Evolutionary conservation across 2,888 invertebrate species (phyloP).

Genomic region (Monochamus alternatus): DNA sequence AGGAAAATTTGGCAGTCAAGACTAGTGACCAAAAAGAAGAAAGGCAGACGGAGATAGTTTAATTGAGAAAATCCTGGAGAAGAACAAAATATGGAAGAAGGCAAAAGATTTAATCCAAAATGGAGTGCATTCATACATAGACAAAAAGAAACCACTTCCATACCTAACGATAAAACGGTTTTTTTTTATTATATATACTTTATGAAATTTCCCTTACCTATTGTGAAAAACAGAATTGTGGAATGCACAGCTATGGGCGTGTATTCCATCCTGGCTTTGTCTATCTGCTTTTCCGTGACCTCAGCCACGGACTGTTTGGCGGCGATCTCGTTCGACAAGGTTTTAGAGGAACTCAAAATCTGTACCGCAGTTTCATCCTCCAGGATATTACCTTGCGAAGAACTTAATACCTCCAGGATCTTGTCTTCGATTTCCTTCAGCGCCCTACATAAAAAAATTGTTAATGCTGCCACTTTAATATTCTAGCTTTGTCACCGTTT

Average conservation of each 20-base stretch:
- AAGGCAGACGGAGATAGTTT: too few relatives aligned
- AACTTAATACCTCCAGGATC: slow-evolving; percentile 85
- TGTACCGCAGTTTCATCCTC: slow-evolving; percentile 94
- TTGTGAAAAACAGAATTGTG: slow-evolving; percentile 92
- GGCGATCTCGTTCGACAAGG: slow-evolving; percentile 91
- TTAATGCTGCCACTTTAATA: neutral
- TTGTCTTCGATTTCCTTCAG: slow-evolving; percentile 93
- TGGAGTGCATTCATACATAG: too few relatives aligned
- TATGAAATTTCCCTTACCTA: slow-evolving; percentile 73
- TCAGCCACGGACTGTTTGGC: slow-evolving; percentile 92
- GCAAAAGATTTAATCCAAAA: too few relatives aligned
- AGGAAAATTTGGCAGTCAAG: too few relatives aligned
- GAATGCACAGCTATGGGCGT: slow-evolving; percentile 93
- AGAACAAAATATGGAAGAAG: too few relatives aligned
- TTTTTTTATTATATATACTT: too few relatives aligned
- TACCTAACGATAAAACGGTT: too few relatives aligned
- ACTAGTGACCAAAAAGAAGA: too few relatives aligned
- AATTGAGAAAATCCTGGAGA: too few relatives aligned
- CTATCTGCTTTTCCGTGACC: slow-evolving; percentile 92
- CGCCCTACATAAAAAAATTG: slow-evolving; percentile 70
- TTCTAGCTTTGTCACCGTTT: slow-evolving; percentile 71
- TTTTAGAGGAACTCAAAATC: slow-evolving; percentile 91
- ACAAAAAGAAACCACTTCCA: too few relatives aligned
- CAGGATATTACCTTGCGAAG: slow-evolving; percentile 84
- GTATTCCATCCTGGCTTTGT: slow-evolving; percentile 87